Conservation (phyloP, 2,888 invertebrate species). For the Ophion ellenae region DNA sequence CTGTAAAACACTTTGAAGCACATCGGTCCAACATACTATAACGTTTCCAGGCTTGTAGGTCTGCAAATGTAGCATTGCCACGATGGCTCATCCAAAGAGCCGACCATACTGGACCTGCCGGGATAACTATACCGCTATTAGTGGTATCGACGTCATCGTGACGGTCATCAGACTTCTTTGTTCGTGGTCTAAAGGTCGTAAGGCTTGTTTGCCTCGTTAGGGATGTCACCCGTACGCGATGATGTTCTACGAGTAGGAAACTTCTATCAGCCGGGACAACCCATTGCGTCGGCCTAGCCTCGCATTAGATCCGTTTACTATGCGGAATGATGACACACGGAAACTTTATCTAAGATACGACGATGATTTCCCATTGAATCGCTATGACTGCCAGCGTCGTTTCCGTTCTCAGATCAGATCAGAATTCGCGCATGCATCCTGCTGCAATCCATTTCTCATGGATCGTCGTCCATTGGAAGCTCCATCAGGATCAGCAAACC, state of each 20-base stretch:
- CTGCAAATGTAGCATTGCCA: constrained; percentile 6
- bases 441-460: neutral
- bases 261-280: constrained; percentile 48
- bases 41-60: neutral
- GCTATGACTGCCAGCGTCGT: constrained; percentile 18
- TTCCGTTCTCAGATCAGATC: neutral
- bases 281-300: constrained; percentile 31
- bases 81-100: constrained; percentile 16
- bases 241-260: constrained; percentile 67
- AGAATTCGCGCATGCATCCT: constrained; percentile 1
- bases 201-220: constrained; percentile 70
- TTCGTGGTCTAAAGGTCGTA: neutral
- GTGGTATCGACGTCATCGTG: too few relatives aligned
- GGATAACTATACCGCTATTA: too few relatives aligned
- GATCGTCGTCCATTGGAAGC: neutral
- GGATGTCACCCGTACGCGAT: constrained; percentile 46
- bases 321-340: constrained; percentile 19
- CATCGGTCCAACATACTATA: constrained; percentile 1
- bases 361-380: constrained; percentile 56
- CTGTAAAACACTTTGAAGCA: constrained; percentile 1
- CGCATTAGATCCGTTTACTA: neutral
- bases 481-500: too few relatives aligned
- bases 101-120: constrained; percentile 41
- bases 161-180: too few relatives aligned
- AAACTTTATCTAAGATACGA: constrained; percentile 61